Base-by-base conservation (phyloP, 2,797 vertebrate species). In the Corythornis leucogaster region DNA sequence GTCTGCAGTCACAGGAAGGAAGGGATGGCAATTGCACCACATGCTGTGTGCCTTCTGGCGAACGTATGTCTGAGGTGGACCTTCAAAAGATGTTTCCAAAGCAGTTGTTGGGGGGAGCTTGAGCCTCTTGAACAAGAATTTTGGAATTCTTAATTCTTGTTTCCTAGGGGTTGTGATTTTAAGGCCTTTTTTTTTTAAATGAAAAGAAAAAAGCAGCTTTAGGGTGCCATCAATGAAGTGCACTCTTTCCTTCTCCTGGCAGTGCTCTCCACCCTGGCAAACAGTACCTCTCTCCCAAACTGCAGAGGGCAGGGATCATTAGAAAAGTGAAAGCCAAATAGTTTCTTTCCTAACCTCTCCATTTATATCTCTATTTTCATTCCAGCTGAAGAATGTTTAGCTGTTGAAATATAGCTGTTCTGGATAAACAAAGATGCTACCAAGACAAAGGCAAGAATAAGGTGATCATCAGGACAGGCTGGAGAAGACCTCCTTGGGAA, bases 1-100 rank as follows among this genome's bases (percentile, higher is more conserved):
- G 59, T 59, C 68, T 82, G 67, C 50, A 59, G 81, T 51, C 64
- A 63, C 90, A 82, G 86, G 62, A 90, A 91, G 84, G 90, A 87
- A 77, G 24, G 45, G 73, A 33, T 71, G 62, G 86, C 73, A 87
- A 38, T 59, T 66, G 83, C 38, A 73, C 31, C 62, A 21, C 54
- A 20, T 26, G 51, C 71, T 33, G 26, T 31, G 21, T 62, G 51
- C 35, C 88, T 90, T 82, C 79, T 85, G 79, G 84, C 51, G 69
- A 74, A 73, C 73, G 58, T 4, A 26, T 78, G 84, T 68, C 81
- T 59, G 81, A 85, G 81, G 42, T 50, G 66, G 90, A 89, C 88
- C 76, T 81, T 87, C 76, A 53, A 66, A 90, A 89, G 69, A 59
- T 50, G 43, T 53, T 78, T 79, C 59, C 9, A 14, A 62, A 85